Base-by-base conservation (phyloP, 2,797 vertebrate species). In the Stomatorhinus walkeri region DNA sequence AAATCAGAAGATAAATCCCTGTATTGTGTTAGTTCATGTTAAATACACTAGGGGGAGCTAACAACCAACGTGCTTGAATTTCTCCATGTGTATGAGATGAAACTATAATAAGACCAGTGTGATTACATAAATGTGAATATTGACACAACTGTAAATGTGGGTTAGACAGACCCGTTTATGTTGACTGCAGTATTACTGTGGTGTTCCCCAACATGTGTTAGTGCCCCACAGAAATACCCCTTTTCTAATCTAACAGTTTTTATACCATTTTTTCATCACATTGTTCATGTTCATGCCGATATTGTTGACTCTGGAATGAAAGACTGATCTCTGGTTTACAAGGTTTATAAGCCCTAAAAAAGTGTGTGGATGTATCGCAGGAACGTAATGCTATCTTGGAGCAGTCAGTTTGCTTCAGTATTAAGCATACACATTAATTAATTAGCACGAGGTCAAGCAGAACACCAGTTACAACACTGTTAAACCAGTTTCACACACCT, bases 21-120 rank as follows among this genome's bases (percentile, higher is more conserved):
- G n/a, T 88, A 32, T 14, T 89, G 43, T 87, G 43, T 76, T 8
- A 49, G 24, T 22, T 52, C 90, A 54, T 64, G 54, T 90, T 92
- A 59, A 81, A 83, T 90, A 92, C 94, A 93, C 93, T 91, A 8
- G 94, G 92, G 93, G 94, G 94, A 85, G 94, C 93, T 88, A 93
- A 86, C 52, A 89, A 89, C 51, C 12, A 54, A 49, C 5, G n/a
- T 84, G 7, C 9, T 84, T 84, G 79, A 49, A 49, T 46, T 84
- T 49, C 19, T 46, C 72, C 64, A 14, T 40, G 72, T 76, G 12
- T 49, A 43, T 46, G 43, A 10, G 3, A 43, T 84, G 49, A 46
- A 84, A 22, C 36, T 48, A 22, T 40, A 48, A 0, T 83, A 46
- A 8, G n/a, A 83, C 40, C 72, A 8, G 79, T 83, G 79, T 83